Conservation (phyloP, 2,888 invertebrate genomes). For the Cephus spinipes region DNA sequence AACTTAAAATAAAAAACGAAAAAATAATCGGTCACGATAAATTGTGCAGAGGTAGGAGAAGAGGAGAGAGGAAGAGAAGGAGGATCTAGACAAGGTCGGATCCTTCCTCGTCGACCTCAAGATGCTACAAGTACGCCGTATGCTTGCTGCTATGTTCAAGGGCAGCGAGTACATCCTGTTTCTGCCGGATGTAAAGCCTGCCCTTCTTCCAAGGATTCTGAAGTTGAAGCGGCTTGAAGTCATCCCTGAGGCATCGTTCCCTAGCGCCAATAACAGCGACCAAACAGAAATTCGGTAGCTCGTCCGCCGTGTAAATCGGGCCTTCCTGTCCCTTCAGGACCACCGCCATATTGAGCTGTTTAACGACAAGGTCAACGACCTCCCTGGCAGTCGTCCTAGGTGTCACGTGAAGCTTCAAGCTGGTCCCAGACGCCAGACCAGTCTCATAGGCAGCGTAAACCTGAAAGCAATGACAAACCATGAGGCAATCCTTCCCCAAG, state of each 20-base stretch:
- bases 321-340: slow-evolving; percentile 87
- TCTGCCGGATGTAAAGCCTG: slow-evolving; percentile 90
- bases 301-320: slow-evolving; percentile 86
- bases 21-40: not conserved
- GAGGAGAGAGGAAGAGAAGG: not conserved
- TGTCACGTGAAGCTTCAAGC: slow-evolving; percentile 93
- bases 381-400: slow-evolving; percentile 93
- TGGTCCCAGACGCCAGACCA: slow-evolving; percentile 92
- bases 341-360: slow-evolving; percentile 94
- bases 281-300: slow-evolving; percentile 89
- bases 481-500: not conserved
- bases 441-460: slow-evolving; percentile 97
- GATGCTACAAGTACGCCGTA: slow-evolving; percentile 70
- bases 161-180: slow-evolving; percentile 89
- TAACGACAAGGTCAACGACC: slow-evolving; percentile 94
- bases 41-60: not conserved
- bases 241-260: slow-evolving; percentile 93
- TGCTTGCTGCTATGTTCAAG: slow-evolving; percentile 89
- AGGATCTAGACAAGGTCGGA: not conserved
- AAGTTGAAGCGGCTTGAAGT: slow-evolving; percentile 91
- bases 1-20: not conserved
- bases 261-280: slow-evolving; percentile 96
- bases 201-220: slow-evolving; percentile 98
- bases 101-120: slow-evolving; percentile 11
- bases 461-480: slow-evolving; percentile 69